Percentiles rank a stretch among this genome's conserved stretches.
Evolutionary conservation across 1,140 invertebrate species (phyloP).

Genomic region (Heliconius nattereri): DNA sequence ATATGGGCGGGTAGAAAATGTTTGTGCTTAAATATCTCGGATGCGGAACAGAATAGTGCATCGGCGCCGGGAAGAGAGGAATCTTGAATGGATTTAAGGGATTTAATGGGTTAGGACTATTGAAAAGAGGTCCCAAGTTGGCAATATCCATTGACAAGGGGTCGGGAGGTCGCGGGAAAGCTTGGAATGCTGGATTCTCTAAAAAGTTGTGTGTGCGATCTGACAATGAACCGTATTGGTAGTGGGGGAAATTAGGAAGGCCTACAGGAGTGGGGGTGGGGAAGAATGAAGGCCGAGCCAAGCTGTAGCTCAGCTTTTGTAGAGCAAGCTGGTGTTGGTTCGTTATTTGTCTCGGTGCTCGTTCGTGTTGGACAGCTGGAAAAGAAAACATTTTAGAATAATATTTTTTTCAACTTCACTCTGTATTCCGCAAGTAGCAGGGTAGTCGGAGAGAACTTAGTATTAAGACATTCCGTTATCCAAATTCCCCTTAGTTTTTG

Average conservation of each 20-base stretch:
- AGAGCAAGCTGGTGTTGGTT: conserved; percentile 57
- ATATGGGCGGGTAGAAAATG: conserved; percentile 64
- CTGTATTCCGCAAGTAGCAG: no score
- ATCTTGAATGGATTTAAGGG: conserved; percentile 66
- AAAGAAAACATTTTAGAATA: conserved; percentile 17
- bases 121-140: conserved; percentile 52
- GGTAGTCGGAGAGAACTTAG: no score
- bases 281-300: conserved; percentile 59
- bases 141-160: conserved; percentile 47
- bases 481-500: no score
- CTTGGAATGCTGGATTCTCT: conserved; percentile 54
- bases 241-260: conserved; percentile 61
- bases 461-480: no score
- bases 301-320: conserved; percentile 65
- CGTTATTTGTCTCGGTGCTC: conserved; percentile 86
- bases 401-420: no score
- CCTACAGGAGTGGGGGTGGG: conserved; percentile 43
- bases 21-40: conserved; percentile 62
- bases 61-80: conserved; percentile 58
- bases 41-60: conserved; percentile 62
- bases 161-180: conserved; percentile 56
- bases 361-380: conserved; percentile 94
- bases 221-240: conserved; percentile 77
- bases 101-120: conserved; percentile 48
- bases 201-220: conserved; percentile 62